phyloP scores from a whole-genome alignment of 2,888 invertebrate genomes.

The Neoitamus cyanurus region DNA sequence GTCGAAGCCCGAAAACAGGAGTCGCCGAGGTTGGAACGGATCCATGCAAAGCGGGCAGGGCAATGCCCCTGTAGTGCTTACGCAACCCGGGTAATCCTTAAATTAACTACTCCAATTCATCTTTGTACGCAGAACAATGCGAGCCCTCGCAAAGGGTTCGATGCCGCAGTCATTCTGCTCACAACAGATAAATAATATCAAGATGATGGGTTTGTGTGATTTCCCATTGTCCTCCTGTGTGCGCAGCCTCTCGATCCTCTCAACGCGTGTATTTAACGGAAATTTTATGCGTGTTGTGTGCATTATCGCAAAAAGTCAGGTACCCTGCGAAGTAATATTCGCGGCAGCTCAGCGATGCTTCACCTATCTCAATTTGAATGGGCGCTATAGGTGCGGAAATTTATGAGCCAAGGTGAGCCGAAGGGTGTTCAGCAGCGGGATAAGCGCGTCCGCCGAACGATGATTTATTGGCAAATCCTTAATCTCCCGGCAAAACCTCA shows the following conservation, averaged over 20 bases:
- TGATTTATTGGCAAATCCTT: conserved; percentile 48
- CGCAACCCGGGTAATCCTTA: conserved; percentile 46
- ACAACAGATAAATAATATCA: conserved; percentile 52
- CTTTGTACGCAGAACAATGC: conserved; percentile 48
- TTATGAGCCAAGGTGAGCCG: background rate
- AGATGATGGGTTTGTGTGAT: conserved; percentile 53
- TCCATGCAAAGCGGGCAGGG: background rate
- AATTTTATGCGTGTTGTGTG: conserved; percentile 52
- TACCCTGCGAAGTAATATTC: conserved; percentile 34
- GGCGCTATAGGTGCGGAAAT: background rate
- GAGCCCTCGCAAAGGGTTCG: conserved; percentile 41
- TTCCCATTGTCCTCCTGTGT: conserved; percentile 50
- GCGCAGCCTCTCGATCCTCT: conserved; percentile 41
- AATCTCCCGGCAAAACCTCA: conserved; percentile 6
- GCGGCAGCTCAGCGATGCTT: background rate
- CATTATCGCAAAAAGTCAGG: conserved; percentile 52
- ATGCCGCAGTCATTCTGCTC: conserved; percentile 45
- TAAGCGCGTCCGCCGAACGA: conserved; percentile 36
- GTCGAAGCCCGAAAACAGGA: background rate
- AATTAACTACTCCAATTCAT: conserved; percentile 53
- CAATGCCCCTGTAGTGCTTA: background rate
- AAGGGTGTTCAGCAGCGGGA: conserved; percentile 33
- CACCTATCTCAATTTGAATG: conserved; percentile 19
- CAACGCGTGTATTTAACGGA: conserved; percentile 51
- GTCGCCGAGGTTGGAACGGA: background rate